phyloP scores from a whole-genome alignment of 2,797 vertebrate species.

The Nannoperca obscura region DNA sequence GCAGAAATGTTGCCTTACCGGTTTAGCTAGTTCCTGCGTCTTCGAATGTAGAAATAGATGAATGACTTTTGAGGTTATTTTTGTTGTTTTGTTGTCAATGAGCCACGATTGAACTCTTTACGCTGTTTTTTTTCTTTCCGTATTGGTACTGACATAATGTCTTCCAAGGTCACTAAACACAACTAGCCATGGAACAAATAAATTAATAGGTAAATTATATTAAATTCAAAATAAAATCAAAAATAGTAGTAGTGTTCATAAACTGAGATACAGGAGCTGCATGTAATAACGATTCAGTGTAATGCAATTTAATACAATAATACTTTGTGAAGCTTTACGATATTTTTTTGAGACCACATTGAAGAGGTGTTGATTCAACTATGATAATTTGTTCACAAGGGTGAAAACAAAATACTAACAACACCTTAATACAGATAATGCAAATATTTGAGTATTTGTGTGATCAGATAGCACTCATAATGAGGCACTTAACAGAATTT shows the following conservation, averaged over 20 bases:
- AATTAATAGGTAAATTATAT: not conserved
- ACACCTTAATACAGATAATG: not conserved
- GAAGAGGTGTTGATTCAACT: not conserved
- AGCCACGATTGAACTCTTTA: not conserved
- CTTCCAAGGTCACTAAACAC: not conserved
- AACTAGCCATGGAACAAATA: not conserved
- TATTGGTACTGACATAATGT: not conserved
- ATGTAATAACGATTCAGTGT: not conserved
- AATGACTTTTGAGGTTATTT: conserved; percentile 1
- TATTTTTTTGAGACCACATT: not conserved
- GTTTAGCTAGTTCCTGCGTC: conserved; percentile 24
- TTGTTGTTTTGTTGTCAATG: conserved; percentile 12
- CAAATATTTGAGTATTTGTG: not conserved
- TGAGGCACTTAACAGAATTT: not conserved
- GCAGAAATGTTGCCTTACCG: conserved; percentile 30
- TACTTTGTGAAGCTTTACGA: not conserved
- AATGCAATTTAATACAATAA: not conserved
- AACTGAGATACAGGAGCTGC: not conserved
- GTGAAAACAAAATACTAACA: not conserved
- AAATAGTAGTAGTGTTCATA: not conserved
- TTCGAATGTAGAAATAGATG: conserved; percentile 33
- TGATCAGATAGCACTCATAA: not conserved
- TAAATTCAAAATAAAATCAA: not conserved
- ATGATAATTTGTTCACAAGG: not conserved
- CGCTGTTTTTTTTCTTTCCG: not conserved